Base-by-base conservation (phyloP, 2,888 invertebrate genomes). In the Andrena camellia region DNA sequence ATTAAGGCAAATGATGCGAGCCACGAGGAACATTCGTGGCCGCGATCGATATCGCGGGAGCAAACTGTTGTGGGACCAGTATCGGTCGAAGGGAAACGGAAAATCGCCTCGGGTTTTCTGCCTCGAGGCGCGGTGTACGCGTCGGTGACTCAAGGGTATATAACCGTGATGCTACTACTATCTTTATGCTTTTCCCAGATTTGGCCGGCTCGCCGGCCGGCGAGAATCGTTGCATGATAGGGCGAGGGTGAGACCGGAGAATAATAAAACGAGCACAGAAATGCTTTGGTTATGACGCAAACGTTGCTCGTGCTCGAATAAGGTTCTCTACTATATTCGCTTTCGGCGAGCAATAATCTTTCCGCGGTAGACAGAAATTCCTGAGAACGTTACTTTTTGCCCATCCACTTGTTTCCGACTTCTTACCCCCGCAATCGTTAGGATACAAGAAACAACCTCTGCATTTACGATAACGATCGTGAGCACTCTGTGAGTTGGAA, bases 211-310 rank as follows among this genome's bases (percentile, higher is more conserved):
- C 29, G 68, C 78, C 67, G 63, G 68, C 78, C 67, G 63, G 67
- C 82, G 48, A 64, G 70, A 42, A 73, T 70, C 64, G 60, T 84
- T 64, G 86, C 87, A 78, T 76, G 85, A 86, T 87, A 87, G 85
- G 76, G 73, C 85, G 80, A 81, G 71, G 78, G 87, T 87, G 85
- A 78, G 87, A 79, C 42, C 20, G 29, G 29, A 50, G 8, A 23
- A 50, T 66, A 75, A 79, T 81, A 79, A 81, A 77, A 82, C 62
- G 77, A 70, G 63, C 8, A 69, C 8, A 69, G 57, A 64, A 54
- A 54, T 71, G 67, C 50, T 63, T 67, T 29, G 48, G n/a, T 50
- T 67, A 6, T 62, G 57, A 74, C 66, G 80, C 50, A 33, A 71
- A 63, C 29, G 20, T 63, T 42, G 54, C 31, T 20, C 17, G 29